Evolutionary conservation across 1,140 invertebrate genomes (phyloP), one percentile per base, ranked within the genome.

Genomic region (Himalopsyche phryganea): DNA sequence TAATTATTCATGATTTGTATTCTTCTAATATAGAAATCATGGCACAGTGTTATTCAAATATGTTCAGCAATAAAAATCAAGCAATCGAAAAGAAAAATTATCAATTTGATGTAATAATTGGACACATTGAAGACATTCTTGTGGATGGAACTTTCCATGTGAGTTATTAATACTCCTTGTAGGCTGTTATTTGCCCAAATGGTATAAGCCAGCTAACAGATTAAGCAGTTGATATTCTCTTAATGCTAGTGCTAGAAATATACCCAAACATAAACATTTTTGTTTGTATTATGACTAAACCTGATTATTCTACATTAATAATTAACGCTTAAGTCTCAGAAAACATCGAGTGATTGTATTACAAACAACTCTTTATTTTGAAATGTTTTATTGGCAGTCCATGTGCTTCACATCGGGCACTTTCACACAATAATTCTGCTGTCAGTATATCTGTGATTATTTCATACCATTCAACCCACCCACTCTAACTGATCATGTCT

Each of bases 91-190:
- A 15, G 28, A 20, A 48, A 42, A 18, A 47, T 19, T 20, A 2
- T 1, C n/a, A 66, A 36, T 87, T 87, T 72, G 83, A 86, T 61
- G 66, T 71, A 61, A 75, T 82, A 38, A 80, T 88, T 64, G 87
- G 87, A 13, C 75, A 82, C 63, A 86, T 89, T 53, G 87, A 89
- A 76, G 85, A 88, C 66, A 82, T 88, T 54, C 71, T 89, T 13
- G 80, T 88, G 68, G 82, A 85, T 81, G 57, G 67, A 10, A 59
- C 68, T 15, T 72, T 73, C 66, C 44, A 65, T 42, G 53, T 61
- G 36, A 58, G 50, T 33, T n/a, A n/a, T 56, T 20, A 50, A 38
- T 13, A 2, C n/a, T 10, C 17, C 1, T 50, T 20, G 11, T 13
- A 47, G 23, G 9, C 9, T 10, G 38, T 5, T 6, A 40, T 11